Evolutionary conservation across 1,140 invertebrate genomes (phyloP).

Genomic region (Rhagoletis pomonella): DNA sequence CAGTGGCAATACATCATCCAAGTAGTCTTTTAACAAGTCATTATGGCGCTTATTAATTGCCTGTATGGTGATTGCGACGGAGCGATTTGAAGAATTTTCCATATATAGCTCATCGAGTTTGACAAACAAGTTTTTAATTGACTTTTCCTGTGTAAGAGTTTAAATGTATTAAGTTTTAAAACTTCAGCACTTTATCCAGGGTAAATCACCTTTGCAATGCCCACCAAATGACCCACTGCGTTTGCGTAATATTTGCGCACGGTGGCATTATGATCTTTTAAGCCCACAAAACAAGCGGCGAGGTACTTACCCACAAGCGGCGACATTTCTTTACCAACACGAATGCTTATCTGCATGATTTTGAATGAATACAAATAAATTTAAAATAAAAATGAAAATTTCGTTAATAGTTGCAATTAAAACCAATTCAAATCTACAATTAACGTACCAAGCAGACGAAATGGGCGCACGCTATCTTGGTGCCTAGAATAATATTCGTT

Average conservation of each 20-base stretch:
- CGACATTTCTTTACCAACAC: slow-evolving; percentile 76
- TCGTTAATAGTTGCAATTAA: not conserved
- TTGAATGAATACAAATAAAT: not conserved
- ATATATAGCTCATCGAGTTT: slow-evolving; percentile 87
- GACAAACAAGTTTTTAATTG: slow-evolving; percentile 88
- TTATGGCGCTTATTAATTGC: slow-evolving; percentile 88
- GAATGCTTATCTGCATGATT: slow-evolving; percentile 71
- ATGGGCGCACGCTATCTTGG: slow-evolving; percentile 89
- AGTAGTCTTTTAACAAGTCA: slow-evolving; percentile 87
- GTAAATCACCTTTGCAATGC: slow-evolving; percentile 82
- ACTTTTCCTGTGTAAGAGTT: slow-evolving; percentile 77
- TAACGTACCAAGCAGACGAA: slow-evolving; percentile 85
- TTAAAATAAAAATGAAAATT: not conserved
- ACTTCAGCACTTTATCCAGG: not conserved
- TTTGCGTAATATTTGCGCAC: slow-evolving; percentile 89
- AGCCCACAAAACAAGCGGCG: slow-evolving; percentile 83
- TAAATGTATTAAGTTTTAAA: not conserved
- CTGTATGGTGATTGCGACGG: slow-evolving; percentile 86
- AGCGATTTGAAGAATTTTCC: slow-evolving; percentile 83
- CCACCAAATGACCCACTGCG: slow-evolving; percentile 89
- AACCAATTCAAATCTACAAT: not conserved
- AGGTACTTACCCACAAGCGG: slow-evolving; percentile 85
- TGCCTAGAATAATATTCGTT: slow-evolving; percentile 86
- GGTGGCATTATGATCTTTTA: slow-evolving; percentile 88
- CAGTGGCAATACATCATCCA: slow-evolving; percentile 85